Base-by-base conservation (phyloP, 2,797 vertebrate genomes). In the Syndactyla subalaris region DNA sequence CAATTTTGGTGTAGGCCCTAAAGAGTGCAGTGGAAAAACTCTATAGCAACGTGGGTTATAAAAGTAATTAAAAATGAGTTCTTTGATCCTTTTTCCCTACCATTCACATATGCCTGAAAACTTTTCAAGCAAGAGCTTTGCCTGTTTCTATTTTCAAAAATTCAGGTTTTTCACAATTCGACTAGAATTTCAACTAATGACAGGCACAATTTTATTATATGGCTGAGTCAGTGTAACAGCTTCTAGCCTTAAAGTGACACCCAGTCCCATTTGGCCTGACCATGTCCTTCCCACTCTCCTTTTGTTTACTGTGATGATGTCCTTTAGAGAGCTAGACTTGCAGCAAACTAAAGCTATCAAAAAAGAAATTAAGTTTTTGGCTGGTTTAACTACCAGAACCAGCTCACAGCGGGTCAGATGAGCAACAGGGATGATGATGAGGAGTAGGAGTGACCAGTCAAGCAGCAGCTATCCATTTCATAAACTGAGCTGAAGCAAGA, bases 381-480 rank as follows among this genome's bases (percentile, higher is more conserved):
- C 12, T 38, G 14, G 14, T 81, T 88, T 78, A 72, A 52, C 23
- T 68, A 36, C 16, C 34, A 83, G 61, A 92, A 54, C 8, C 29
- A 45, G 39, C 12, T 70, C 39, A 76, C 20, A 48, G 15, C 10
- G 43, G 14, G 14, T 52, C 46, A 68, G 32, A 77, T 14, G 34
- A 84, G 41, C 34, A 68, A 30, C 14, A 65, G 2, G 4, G 27
- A 52, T 32, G 57, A 51, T 13, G 36, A 52, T 0, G 13, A 65
- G 2, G 10, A 61, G 6, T 22, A 61, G 14, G 34, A 83, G 4
- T 19, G 17, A 84, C 32, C 21, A 16, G 20, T 39, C 0, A 0
- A 72, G 46, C n/a, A 89, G 41, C 20, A 73, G 11, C 36, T 61
- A 17, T 12, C 13, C 14, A 32, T 14, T 54, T 11, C 1, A 48